Conservation (phyloP, 2,797 vertebrate genomes). For the Octomys mimax region DNA sequence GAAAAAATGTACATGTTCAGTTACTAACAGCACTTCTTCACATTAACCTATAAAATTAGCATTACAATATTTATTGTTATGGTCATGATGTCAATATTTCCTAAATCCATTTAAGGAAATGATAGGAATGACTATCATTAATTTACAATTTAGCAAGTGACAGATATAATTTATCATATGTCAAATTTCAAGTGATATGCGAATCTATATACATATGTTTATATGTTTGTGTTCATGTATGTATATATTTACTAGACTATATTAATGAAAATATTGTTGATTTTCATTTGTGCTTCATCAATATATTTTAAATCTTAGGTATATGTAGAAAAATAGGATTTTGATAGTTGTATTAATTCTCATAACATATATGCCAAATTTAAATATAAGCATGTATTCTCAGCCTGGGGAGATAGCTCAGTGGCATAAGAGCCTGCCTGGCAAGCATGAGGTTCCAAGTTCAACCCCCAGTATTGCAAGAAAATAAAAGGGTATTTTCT, state of each 20-base stretch:
- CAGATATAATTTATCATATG: not conserved
- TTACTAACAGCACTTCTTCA: not conserved
- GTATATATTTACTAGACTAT: not conserved
- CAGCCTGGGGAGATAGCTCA: too few species aligned
- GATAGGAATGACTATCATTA: not conserved
- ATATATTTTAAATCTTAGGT: conserved; percentile 2
- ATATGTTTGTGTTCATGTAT: not conserved
- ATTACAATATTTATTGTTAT: conserved; percentile 1
- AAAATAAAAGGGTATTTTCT: not conserved
- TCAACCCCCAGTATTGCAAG: too few species aligned
- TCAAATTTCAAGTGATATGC: not conserved
- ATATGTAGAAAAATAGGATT: not conserved
- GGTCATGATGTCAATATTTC: conserved; percentile 15
- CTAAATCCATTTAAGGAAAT: conserved; percentile 16
- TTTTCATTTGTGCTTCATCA: not conserved
- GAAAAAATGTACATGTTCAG: conserved; percentile 27
- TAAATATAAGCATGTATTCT: not conserved
- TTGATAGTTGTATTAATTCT: not conserved
- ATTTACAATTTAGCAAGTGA: not conserved
- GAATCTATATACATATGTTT: not conserved
- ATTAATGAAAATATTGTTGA: not conserved
- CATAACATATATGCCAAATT: not conserved
- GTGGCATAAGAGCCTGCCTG: too few species aligned
- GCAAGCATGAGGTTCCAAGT: too few species aligned
- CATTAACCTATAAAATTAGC: not conserved